Conservation (phyloP, 2,113 vertebrate genomes). For the Ginglymostoma cirratum region DNA sequence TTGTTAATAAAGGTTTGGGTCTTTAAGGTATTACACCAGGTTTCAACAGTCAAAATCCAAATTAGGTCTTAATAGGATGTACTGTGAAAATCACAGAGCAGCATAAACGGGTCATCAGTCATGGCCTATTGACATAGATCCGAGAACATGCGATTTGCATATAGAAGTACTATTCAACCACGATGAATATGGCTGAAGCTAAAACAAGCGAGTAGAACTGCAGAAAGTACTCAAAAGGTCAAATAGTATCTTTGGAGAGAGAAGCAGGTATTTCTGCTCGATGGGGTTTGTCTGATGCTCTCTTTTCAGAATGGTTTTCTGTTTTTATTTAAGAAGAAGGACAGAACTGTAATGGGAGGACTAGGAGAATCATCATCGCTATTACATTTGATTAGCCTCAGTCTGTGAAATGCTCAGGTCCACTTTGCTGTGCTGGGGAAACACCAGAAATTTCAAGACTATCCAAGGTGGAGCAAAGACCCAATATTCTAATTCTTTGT, state of each 20-base stretch:
- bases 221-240: too few relatives aligned
- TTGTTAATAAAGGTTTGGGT: too few relatives aligned
- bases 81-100: background rate
- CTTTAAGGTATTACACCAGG: background rate
- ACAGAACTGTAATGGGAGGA: background rate
- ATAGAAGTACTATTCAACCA: background rate
- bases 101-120: background rate
- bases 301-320: too few relatives aligned
- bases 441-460: background rate
- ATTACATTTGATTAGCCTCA: background rate
- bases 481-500: background rate
- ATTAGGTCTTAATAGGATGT: background rate
- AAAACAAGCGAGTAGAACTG: too few relatives aligned
- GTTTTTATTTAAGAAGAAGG: background rate
- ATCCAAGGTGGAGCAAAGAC: background rate
- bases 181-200: background rate
- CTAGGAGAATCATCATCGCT: background rate
- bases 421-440: background rate
- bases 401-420: background rate
- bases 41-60: background rate
- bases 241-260: too few relatives aligned
- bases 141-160: rapidly evolving
- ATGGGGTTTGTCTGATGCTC: too few relatives aligned
- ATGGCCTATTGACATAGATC: background rate
- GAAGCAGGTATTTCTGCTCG: too few relatives aligned